Evolutionary conservation across 1,140 invertebrate species (phyloP), one percentile per base, ranked within the genome.

Genomic region (Temnothorax nylanderi): DNA sequence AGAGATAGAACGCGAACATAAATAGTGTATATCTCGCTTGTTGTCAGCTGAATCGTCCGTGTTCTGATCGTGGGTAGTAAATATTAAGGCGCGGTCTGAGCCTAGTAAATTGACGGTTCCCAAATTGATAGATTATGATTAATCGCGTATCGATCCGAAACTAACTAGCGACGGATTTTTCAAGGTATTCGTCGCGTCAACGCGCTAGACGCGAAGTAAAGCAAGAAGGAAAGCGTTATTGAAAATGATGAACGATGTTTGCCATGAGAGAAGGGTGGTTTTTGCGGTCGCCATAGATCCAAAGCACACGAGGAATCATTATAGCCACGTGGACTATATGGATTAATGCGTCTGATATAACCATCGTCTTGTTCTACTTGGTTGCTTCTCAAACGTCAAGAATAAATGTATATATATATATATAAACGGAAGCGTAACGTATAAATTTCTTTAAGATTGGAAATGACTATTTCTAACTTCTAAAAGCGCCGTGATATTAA

Each of bases 101-200:
- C 13, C 54, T 47, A 62, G 69, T 47, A 75, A 75, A 84, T 85
- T 85, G 82, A 76, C 41, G 49, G 49, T 85, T 44, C 72, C 47
- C 74, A 85, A 78, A 85, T 85, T 85, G 82, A 85, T 85, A 85
- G 82, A 85, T 85, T 85, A 85, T 85, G 82, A 85, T 85, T 85
- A 85, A 85, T 85, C 74, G 60, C 60, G 26, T 32, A 85, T 85
- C 44, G 75, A 78, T 85, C 75, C 74, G 16, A 74, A 56, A 18
- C 80, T 84, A 85, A 85, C 74, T 85, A 85, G 21, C 21, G 62
- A 62, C 34, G 62, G 58, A 51, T 77, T 78, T 85, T 78, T 64
- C 82, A 78, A 85, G 41, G 82, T 47, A 78, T 65, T 78, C 75
- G 82, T 78, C 37, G 82, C 82, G 18, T 75, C 81, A 58, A 84